These are phyloP conservation scores for Sylvilagus floridanus DNA, from an alignment of 2,797 vertebrate species.

Conservation along the genomic window DNA sequence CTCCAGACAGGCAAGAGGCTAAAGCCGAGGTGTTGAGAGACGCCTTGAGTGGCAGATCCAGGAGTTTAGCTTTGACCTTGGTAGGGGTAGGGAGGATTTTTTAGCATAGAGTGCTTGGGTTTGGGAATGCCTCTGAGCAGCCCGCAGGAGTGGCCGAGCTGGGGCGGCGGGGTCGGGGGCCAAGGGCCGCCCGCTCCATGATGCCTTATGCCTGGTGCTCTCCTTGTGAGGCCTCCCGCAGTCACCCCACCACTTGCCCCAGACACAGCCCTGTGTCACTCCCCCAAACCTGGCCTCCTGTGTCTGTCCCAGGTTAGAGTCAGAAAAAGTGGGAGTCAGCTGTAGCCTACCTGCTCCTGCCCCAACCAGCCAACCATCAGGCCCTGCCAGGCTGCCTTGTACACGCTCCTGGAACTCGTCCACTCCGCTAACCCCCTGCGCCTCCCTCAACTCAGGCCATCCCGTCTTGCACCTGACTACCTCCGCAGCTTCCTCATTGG, in stretches of 20 bases:
- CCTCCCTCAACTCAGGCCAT: background rate
- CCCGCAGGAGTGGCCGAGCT: background rate
- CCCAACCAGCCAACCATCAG: background rate
- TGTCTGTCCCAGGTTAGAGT: conserved; percentile 4
- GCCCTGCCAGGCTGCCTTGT: background rate
- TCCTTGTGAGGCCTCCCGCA: background rate
- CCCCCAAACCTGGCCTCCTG: background rate
- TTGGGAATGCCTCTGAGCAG: background rate
- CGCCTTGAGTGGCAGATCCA: background rate
- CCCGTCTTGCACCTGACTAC: background rate
- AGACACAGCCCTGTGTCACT: background rate
- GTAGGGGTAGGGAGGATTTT: background rate
- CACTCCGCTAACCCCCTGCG: background rate
- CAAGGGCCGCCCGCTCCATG: too few relatives aligned
- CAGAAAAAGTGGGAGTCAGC: background rate
- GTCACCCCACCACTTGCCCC: background rate
- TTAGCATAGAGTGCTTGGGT: background rate
- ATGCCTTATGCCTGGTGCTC: background rate
- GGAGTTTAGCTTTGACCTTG: background rate
- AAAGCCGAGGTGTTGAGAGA: background rate
- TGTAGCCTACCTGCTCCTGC: background rate
- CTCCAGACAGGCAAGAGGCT: background rate
- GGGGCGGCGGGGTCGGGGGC: background rate
- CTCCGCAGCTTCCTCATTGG: background rate
- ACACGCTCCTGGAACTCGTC: background rate